Evolutionary conservation across 2,888 invertebrate species (phyloP).

Genomic region (Dromius quadrimaculatus): DNA sequence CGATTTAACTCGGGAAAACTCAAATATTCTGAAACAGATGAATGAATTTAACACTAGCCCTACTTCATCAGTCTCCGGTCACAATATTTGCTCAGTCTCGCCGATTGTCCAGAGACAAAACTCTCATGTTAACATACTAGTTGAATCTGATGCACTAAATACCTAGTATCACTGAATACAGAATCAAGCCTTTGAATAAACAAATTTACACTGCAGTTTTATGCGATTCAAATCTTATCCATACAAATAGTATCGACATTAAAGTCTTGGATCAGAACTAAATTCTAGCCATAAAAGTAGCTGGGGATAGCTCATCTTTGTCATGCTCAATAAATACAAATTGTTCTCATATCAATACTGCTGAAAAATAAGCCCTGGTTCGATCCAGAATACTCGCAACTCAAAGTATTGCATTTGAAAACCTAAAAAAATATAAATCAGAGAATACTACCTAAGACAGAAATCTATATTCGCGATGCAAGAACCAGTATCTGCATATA

Average conservation of each 20-base stretch:
- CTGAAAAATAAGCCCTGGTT: slow-evolving; percentile 4
- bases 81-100: slow-evolving; percentile 2
- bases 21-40: not conserved
- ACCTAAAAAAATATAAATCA: not conserved
- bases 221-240: not conserved
- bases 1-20: not conserved
- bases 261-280: not conserved
- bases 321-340: not conserved
- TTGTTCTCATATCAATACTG: not conserved
- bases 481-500: not conserved
- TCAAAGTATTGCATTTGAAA: not conserved
- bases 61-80: not conserved
- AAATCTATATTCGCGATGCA: not conserved
- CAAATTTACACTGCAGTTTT: not conserved
- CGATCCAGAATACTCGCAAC: not conserved
- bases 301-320: not conserved
- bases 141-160: not conserved
- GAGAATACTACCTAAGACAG: too few species aligned
- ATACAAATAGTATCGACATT: not conserved
- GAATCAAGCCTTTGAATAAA: not conserved
- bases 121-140: not conserved
- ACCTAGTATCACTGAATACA: not conserved
- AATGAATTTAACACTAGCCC: not conserved
- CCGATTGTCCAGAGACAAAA: not conserved
- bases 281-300: not conserved